These are phyloP conservation scores for Rhynchomys soricoides DNA, from an alignment of 2,113 vertebrate genomes.

Conservation along the genomic window DNA sequence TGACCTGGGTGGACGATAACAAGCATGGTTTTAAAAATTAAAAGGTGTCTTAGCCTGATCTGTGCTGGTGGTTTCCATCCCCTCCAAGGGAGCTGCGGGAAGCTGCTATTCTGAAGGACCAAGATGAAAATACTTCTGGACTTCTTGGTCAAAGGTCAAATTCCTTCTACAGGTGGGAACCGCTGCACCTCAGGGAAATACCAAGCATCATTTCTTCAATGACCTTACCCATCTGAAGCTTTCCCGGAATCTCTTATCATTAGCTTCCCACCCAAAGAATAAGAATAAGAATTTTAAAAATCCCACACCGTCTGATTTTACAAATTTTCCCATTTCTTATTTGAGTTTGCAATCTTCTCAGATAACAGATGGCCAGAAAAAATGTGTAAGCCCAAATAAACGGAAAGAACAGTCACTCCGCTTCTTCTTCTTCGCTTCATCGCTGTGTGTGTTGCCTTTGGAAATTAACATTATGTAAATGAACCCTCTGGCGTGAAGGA, in stretches of 20 bases:
- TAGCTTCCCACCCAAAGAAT: conserved; percentile 63
- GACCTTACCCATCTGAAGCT: conserved; percentile 63
- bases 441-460: conserved; percentile 55
- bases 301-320: conserved; percentile 67
- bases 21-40: conserved; percentile 23
- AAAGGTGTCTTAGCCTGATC: conserved; percentile 35
- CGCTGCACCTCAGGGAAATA: conserved; percentile 25
- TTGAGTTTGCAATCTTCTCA: conserved; percentile 76
- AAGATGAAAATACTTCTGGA: conserved; percentile 51
- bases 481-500: conserved; percentile 56
- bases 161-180: conserved; percentile 75
- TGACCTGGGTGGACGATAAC: neutral
- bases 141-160: conserved; percentile 59
- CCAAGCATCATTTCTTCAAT: conserved; percentile 44
- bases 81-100: neutral
- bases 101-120: conserved; percentile 9
- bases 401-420: conserved; percentile 61
- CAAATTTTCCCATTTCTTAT: conserved; percentile 65
- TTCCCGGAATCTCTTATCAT: conserved; percentile 74
- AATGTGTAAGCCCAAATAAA: conserved; percentile 83
- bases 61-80: conserved; percentile 35
- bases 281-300: conserved; percentile 47
- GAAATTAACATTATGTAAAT: conserved; percentile 79
- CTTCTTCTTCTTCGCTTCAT: conserved; percentile 60
- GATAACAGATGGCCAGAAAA: conserved; percentile 76